A percentile compares a stretch with the other conserved stretches of the same genome.
Conservation (phyloP, 2,113 vertebrate species). For the Xerus inauris region DNA sequence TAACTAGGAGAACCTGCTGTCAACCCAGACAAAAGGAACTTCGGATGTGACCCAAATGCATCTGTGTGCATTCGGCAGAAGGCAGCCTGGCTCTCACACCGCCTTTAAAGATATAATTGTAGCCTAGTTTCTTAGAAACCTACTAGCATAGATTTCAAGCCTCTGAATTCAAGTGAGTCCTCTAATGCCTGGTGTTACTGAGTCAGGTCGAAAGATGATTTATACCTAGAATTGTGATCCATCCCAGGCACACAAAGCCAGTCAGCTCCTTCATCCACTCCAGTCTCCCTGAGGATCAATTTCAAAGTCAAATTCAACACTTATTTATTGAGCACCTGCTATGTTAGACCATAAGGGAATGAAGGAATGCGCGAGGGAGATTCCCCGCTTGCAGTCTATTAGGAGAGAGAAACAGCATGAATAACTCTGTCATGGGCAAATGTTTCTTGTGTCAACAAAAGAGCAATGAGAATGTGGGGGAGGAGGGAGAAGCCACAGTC, state of each 20-base stretch:
- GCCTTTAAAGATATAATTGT: conserved; percentile 32
- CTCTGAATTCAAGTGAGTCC: not conserved
- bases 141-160: conserved; percentile 65
- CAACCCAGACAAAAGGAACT: conserved; percentile 19
- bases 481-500: not conserved
- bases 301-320: not conserved
- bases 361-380: not conserved
- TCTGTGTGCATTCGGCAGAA: not conserved
- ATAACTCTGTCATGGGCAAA: not conserved
- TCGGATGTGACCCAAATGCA: conserved; percentile 29
- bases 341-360: not conserved
- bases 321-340: conserved; percentile 17
- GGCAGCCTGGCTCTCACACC: not conserved
- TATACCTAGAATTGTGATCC: not conserved
- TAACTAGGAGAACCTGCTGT: not conserved
- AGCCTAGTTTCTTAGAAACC: conserved; percentile 70
- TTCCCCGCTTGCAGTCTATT: not conserved
- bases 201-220: not conserved
- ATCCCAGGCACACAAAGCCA: not conserved
- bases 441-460: not conserved
- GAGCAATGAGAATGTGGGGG: not conserved
- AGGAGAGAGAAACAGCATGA: not conserved
- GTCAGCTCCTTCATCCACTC: not conserved
- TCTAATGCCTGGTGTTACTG: not conserved
- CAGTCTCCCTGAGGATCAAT: not conserved